Evolutionary conservation across 2,113 vertebrate species (phyloP).

Genomic region (Eurypyga helias): DNA sequence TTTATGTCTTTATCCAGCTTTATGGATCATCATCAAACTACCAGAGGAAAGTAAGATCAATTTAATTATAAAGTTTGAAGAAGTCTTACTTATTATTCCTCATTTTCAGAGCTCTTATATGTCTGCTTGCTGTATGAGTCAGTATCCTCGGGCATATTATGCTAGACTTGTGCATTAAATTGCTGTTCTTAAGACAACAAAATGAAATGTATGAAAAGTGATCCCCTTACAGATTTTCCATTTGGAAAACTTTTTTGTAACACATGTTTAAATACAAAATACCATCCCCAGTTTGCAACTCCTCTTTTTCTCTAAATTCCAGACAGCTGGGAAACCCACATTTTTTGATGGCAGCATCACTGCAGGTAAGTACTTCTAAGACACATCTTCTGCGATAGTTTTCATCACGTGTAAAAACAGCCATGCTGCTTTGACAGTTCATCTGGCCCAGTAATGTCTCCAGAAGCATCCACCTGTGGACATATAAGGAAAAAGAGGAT

Average conservation of each 20-base stretch:
- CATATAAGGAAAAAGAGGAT: not conserved
- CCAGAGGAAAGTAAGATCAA: not conserved
- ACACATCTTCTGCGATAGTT: not conserved
- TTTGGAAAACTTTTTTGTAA: not conserved
- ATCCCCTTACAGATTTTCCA: not conserved
- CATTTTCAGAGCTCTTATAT: slow-evolving; percentile 11
- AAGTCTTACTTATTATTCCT: slow-evolving; percentile 10
- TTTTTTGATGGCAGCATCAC: not conserved
- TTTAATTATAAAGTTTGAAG: slow-evolving; percentile 37
- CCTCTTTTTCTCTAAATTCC: not conserved
- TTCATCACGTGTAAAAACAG: not conserved
- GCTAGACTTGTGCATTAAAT: not conserved
- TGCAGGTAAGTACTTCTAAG: not conserved
- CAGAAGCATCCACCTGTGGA: not conserved
- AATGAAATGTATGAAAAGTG: not conserved
- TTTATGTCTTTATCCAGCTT: slow-evolving; percentile 14
- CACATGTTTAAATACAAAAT: not conserved
- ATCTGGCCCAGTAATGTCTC: not conserved
- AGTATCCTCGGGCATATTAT: not conserved
- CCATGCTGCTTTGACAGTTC: not conserved
- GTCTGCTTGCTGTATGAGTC: not conserved
- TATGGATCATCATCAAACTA: slow-evolving; percentile 21
- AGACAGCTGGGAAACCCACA: not conserved
- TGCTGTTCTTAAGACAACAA: not conserved
- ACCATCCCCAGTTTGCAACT: not conserved